A percentile compares a stretch with the other conserved stretches of the same genome.
phyloP scores from a whole-genome alignment of 1,140 invertebrate genomes.

The Aphelinus certus region DNA sequence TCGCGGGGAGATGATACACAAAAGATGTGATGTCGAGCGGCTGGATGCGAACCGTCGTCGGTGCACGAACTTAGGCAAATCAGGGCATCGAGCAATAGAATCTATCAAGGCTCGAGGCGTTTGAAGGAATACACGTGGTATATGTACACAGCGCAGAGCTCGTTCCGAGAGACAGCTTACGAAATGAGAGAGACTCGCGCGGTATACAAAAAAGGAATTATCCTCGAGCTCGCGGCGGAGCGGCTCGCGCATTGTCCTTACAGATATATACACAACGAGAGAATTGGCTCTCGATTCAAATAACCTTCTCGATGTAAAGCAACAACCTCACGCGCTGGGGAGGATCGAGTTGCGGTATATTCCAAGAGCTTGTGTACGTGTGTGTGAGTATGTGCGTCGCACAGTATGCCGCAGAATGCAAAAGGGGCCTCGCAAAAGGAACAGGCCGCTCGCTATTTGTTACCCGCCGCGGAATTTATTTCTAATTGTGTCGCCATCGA shows the following conservation, averaged over 20 bases:
- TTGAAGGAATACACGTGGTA: neutral
- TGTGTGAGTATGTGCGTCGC: too few relatives aligned
- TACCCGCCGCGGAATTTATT: conserved; percentile 42
- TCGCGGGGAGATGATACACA: neutral
- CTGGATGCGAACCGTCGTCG: neutral
- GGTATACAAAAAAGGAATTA: conserved; percentile 24
- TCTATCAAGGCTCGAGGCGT: conserved; percentile 1
- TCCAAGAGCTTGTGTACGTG: too few relatives aligned
- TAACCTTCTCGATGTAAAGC: conserved; percentile 6
- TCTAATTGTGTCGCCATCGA: conserved; percentile 39
- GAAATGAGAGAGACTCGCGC: neutral
- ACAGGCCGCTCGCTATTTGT: conserved; percentile 28
- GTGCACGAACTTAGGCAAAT: neutral
- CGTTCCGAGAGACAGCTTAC: neutral
- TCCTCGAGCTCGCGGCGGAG: neutral
- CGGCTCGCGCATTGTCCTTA: neutral
- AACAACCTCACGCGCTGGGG: conserved; percentile 12
- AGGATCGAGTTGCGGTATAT: neutral
- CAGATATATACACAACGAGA: neutral
- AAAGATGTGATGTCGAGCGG: too few relatives aligned
- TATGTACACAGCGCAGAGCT: neutral
- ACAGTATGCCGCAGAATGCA: neutral
- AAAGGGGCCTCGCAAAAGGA: neutral
- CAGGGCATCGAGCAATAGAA: neutral
- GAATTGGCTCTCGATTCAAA: conserved; percentile 38